Evolutionary conservation across 1,140 invertebrate species (phyloP), one percentile per base, ranked within the genome.

Genomic region (Brachionus sp.): DNA sequence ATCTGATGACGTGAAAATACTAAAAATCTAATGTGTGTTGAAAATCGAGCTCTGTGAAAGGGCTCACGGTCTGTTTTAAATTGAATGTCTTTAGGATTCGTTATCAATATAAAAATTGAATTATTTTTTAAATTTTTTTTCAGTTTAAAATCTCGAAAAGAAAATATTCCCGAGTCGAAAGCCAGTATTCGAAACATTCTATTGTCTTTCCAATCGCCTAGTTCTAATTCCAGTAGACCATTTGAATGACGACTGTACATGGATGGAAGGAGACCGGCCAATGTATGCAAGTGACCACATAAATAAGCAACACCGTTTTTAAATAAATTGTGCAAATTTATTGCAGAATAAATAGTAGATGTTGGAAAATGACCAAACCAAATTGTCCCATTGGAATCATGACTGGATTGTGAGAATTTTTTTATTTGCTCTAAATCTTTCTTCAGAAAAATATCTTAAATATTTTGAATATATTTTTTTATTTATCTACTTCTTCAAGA

Each of bases 341-440:
- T 50, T 19, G 92, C 90, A 0, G 92, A 90, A 16, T 94, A 87
- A 84, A 97, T 94, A 84, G 93, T 93, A 5, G 95, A 95, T 2
- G 94, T 95, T 12, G 95, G 95, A 90, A 96, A 97, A 88, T 97
- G 95, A 25, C 95, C 95, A 91, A 96, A 97, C 92, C 93, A 94
- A 84, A 95, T 89, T 13, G 92, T 93, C 39, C 87, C 85, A 85
- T 90, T 90, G 84, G 92, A 92, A 87, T 92, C 90, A 33, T 88
- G 89, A 64, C 82, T 85, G 64, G 80, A 13, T 3, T 84, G 64
- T n/a, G 50, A 37, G 5, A 82, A 70, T 3, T 77, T 33, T 44
- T 83, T 29, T 23, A 85, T 16, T 5, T 73, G 16, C 25, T 77
- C 50, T 42, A 84, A 57, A 10, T 84, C 50, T n/a, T 84, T 50